Evolutionary conservation across 2,888 invertebrate species (phyloP).

Genomic region (Leptinotarsa juncta): DNA sequence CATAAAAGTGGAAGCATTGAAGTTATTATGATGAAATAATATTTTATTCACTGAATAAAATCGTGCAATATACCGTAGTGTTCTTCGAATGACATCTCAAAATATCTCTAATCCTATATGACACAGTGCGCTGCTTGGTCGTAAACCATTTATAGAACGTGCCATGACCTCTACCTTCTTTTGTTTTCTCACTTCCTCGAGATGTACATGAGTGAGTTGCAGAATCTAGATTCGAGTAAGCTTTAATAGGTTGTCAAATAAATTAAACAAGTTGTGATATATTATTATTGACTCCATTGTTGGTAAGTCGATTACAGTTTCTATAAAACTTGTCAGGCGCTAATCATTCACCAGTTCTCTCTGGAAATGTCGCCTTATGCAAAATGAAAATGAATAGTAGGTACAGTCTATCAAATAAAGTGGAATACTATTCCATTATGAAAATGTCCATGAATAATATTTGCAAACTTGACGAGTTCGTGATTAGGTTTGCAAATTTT

Average conservation of each 20-base stretch:
- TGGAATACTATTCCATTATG: neutral
- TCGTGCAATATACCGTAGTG: neutral
- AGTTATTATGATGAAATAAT: neutral
- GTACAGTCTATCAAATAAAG: neutral
- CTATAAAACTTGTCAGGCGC: constrained; percentile 41
- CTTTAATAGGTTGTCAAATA: constrained; percentile 45
- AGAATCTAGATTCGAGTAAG: constrained; percentile 42
- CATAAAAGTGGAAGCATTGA: neutral
- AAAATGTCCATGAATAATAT: neutral
- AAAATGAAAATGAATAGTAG: neutral
- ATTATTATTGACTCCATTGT: constrained; percentile 43
- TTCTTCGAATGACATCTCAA: constrained; percentile 7
- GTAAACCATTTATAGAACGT: constrained; percentile 29
- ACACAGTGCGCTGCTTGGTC: constrained; percentile 28
- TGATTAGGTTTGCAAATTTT: too few relatives aligned
- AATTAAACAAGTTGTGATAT: constrained; percentile 41
- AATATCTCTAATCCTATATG: constrained; percentile 28
- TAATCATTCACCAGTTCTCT: constrained; percentile 29
- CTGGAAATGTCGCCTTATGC: constrained; percentile 13
- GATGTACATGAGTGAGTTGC: constrained; percentile 32
- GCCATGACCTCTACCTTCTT: constrained; percentile 24
- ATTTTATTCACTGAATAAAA: neutral
- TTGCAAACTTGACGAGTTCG: too few relatives aligned
- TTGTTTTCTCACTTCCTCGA: constrained; percentile 26
- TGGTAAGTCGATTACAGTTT: constrained; percentile 42